Conservation (phyloP, 2,113 vertebrate genomes). For the Eulemur macaco region DNA sequence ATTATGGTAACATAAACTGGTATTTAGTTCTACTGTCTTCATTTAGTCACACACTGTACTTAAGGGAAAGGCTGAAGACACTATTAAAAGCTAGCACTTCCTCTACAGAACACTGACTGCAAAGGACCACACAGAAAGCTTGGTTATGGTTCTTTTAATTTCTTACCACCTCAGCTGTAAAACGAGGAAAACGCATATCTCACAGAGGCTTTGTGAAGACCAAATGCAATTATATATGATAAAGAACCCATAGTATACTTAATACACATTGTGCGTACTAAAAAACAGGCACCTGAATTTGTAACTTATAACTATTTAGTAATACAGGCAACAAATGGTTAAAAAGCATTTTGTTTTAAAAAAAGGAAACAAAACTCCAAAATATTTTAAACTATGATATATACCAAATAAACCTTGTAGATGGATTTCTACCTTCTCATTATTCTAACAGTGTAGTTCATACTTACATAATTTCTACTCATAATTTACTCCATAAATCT, state of each 20-base stretch:
- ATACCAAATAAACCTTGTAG: not conserved
- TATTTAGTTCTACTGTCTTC: not conserved
- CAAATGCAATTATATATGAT: not conserved
- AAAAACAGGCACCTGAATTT: not conserved
- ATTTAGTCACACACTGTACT: not conserved
- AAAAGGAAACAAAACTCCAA: not conserved
- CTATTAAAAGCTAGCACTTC: not conserved
- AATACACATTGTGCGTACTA: not conserved
- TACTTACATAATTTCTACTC: not conserved
- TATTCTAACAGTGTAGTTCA: not conserved
- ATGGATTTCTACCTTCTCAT: not conserved
- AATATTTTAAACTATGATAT: not conserved
- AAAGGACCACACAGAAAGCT: not conserved
- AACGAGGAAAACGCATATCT: not conserved
- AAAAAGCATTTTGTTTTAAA: not conserved
- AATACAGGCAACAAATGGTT: not conserved
- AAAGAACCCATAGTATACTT: not conserved
- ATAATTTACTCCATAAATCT: slow-evolving; percentile 1
- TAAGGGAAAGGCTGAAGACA: not conserved
- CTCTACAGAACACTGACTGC: not conserved
- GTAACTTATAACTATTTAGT: not conserved
- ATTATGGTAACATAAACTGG: not conserved
- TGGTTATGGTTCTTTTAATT: not conserved
- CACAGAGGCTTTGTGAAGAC: not conserved
- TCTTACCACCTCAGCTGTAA: not conserved